phyloP scores from a whole-genome alignment of 2,113 vertebrate genomes.

The Phylloscopus trochiloides region DNA sequence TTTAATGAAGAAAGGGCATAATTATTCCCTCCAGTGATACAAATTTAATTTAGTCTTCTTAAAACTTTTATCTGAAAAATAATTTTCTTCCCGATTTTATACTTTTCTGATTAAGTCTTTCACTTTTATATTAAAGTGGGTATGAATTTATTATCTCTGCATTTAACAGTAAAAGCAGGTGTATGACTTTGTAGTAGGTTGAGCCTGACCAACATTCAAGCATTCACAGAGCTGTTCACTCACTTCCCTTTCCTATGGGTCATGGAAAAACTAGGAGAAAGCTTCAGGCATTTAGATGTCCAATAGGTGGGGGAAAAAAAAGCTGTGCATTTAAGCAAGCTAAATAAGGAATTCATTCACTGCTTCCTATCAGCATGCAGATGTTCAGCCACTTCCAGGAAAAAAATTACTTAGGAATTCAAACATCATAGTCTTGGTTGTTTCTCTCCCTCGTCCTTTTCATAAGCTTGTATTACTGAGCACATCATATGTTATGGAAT shows the following conservation, averaged over 20 bases:
- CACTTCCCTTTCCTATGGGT: background rate
- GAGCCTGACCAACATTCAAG: background rate
- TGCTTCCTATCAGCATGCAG: background rate
- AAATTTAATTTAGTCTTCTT: background rate
- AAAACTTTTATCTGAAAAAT: background rate
- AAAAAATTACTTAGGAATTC: background rate
- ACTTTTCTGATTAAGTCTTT: background rate
- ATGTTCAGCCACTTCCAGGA: background rate
- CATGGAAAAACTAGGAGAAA: background rate
- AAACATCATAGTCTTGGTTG: background rate
- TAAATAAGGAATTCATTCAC: background rate
- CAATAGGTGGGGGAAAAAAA: background rate
- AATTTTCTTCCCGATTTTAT: background rate
- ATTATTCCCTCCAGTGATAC: background rate
- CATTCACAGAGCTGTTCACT: background rate
- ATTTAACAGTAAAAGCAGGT: background rate
- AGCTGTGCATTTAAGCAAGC: background rate
- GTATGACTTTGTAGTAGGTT: background rate
- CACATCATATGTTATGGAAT: background rate
- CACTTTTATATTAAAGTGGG: background rate
- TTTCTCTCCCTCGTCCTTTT: background rate
- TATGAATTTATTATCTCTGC: background rate
- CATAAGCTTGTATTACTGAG: background rate
- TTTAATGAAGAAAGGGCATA: background rate
- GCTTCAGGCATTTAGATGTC: background rate